Conservation (phyloP, 2,113 vertebrate species). For the Osmerus mordax region DNA sequence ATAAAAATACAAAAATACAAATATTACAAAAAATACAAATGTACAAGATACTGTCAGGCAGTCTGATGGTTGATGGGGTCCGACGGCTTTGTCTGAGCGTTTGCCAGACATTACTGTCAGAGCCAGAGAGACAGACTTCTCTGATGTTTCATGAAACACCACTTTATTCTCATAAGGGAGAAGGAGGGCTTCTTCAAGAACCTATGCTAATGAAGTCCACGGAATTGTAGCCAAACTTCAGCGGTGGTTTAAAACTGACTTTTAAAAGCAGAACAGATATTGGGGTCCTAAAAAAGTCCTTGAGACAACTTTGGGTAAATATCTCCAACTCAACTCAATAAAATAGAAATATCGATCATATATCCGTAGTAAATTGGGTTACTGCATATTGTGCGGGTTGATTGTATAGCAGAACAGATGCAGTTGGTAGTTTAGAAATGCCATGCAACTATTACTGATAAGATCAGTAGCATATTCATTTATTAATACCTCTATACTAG, state of each 20-base stretch:
- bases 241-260: too few species aligned
- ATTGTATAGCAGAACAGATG: too few species aligned
- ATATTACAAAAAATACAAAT: too few species aligned
- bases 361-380: not conserved
- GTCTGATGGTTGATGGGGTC: constrained; percentile 7
- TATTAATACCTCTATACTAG: not conserved
- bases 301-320: not conserved
- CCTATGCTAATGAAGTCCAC: not conserved
- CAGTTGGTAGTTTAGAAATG: too few species aligned
- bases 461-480: too few species aligned
- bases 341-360: not conserved
- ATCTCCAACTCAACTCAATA: not conserved
- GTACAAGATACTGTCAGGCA: too few species aligned
- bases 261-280: too few species aligned
- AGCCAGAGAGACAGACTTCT: constrained; percentile 24
- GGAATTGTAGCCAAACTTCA: too few species aligned
- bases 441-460: not conserved
- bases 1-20: too few species aligned
- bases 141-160: constrained; percentile 27
- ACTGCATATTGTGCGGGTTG: not conserved
- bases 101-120: constrained; percentile 1
- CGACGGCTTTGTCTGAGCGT: constrained; percentile 21
- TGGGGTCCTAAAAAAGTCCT: too few species aligned
- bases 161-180: not conserved
- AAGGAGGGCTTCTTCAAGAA: not conserved